phyloP scores from a whole-genome alignment of 37 sponge, comb jelly and placozoan genomes.

The Diacarnus erythraeanus region DNA sequence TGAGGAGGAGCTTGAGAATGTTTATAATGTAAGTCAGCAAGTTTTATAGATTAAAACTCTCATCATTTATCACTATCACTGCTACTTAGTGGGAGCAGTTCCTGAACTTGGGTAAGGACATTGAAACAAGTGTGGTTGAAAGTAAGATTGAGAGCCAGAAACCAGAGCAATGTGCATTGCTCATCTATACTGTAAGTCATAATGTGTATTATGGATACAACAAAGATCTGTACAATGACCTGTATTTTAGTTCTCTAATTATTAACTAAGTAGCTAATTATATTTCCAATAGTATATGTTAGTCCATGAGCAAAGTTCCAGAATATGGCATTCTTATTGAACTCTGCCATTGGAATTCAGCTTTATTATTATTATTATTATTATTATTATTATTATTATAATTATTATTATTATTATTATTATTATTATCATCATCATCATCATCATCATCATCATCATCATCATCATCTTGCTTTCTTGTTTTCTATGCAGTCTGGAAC shows the following conservation, averaged over 20 bases:
- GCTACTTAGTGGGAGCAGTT: conserved; percentile 80
- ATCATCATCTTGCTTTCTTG: not conserved
- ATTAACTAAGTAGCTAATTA: too few species aligned
- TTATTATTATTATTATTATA: too few species aligned
- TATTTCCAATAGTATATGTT: too few species aligned
- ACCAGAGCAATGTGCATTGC: conserved; percentile 78
- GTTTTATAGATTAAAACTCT: not conserved
- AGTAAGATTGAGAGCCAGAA: conserved; percentile 41
- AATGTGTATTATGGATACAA: not conserved
- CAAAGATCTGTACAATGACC: not conserved
- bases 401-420: too few species aligned
- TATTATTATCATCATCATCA: too few species aligned
- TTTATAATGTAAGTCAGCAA: conserved; percentile 60
- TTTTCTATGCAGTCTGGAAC: conserved; percentile 82
- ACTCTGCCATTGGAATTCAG: too few species aligned
- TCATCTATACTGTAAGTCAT: conserved; percentile 82
- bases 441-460: too few species aligned
- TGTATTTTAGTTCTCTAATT: not conserved
- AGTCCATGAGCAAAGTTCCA: not conserved
- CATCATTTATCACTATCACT: not conserved
- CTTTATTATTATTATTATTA: too few species aligned
- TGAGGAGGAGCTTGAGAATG: conserved; percentile 48
- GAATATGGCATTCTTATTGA: too few species aligned
- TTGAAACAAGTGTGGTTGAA: conserved; percentile 58
- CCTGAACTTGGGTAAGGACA: conserved; percentile 70